A percentile compares a stretch with the other conserved stretches of the same genome.
These are phyloP conservation scores for Proteles cristata DNA, from an alignment of 2,113 vertebrate species.

Conservation along the genomic window DNA sequence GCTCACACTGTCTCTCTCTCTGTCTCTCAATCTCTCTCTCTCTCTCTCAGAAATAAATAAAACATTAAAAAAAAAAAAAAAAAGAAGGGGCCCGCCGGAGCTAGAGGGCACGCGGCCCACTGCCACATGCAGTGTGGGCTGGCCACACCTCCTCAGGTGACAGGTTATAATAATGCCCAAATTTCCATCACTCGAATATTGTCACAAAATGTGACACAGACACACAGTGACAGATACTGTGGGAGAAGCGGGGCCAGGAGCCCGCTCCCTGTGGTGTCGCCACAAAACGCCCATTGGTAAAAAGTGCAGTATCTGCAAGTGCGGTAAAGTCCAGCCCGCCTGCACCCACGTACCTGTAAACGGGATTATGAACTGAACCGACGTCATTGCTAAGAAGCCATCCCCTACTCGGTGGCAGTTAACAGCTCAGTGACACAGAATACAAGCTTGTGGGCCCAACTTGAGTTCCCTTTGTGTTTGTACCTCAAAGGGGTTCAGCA, in stretches of 20 bases:
- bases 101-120: rapidly evolving
- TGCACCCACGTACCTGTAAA: neutral
- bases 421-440: neutral
- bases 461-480: neutral
- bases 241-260: neutral
- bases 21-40: too few species aligned
- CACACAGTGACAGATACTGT: neutral
- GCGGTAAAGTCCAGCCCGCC: neutral
- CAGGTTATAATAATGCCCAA: rapidly evolving
- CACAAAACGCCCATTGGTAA: neutral
- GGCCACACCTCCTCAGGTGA: too few species aligned
- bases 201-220: neutral
- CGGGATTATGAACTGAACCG: neutral
- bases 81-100: rapidly evolving
- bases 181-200: neutral
- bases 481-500: neutral
- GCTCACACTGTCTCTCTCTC: too few species aligned
- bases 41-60: too few species aligned
- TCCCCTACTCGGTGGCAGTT: neutral
- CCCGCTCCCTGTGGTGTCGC: rapidly evolving
- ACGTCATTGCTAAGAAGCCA: neutral
- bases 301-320: neutral
- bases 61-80: too few species aligned
- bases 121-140: rapidly evolving
- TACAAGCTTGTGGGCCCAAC: too few species aligned